Percentiles rank a stretch among this genome's conserved stretches.
Conservation (phyloP, 2,113 vertebrate species). For the Myotis yumanensis region DNA sequence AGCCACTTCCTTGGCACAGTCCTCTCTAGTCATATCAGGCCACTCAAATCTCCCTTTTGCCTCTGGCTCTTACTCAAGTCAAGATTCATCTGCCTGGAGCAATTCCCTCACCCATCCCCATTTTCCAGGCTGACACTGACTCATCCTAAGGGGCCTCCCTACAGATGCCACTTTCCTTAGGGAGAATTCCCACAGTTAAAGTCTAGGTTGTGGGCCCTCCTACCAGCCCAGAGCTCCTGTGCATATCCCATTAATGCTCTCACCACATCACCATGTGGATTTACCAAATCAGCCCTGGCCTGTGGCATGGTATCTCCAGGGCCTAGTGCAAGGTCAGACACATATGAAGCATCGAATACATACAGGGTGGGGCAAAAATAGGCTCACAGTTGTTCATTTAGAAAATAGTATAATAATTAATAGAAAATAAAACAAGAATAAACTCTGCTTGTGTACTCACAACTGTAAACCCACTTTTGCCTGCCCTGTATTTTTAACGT, state of each 20-base stretch:
- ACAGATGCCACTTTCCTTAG: not conserved
- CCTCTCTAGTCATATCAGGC: not conserved
- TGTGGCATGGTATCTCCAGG: not conserved
- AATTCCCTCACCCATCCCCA: not conserved
- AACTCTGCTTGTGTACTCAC: not conserved
- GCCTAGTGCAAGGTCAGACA: not conserved
- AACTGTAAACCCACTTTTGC: not conserved
- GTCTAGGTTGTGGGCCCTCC: not conserved
- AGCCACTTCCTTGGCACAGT: not conserved
- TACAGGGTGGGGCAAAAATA: not conserved
- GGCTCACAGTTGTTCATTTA: not conserved
- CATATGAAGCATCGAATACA: not conserved
- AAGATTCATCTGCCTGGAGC: not conserved
- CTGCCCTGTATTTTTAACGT: not conserved
- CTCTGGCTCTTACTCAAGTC: not conserved
- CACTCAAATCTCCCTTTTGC: not conserved
- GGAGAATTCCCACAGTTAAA: not conserved
- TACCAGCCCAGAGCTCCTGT: not conserved
- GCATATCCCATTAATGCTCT: no score
- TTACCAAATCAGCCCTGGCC: not conserved
- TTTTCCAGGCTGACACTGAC: not conserved
- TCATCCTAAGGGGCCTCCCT: not conserved
- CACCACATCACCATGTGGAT: fast-evolving
- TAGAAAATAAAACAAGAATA: not conserved
- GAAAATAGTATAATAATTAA: not conserved